These are phyloP conservation scores for Stichopus chloronotus DNA, from an alignment of 35 echinoderm and acorn worm species.

Conservation along the genomic window DNA sequence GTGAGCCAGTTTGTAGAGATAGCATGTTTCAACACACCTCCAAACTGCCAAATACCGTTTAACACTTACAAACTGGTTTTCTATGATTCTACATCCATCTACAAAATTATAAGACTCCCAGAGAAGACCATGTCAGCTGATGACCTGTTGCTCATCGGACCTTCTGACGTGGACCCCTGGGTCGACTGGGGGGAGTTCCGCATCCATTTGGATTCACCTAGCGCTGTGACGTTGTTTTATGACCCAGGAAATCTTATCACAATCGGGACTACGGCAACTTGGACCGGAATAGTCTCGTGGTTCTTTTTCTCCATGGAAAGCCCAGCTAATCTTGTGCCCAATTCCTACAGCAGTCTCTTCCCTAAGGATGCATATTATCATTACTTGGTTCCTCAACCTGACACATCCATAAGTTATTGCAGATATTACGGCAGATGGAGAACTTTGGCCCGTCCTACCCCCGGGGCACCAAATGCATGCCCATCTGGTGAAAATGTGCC, in stretches of 20 bases:
- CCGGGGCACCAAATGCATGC: background rate
- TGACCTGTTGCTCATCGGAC: constrained; percentile 25
- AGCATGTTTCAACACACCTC: background rate
- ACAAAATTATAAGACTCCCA: constrained; percentile 18
- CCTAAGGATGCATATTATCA: background rate
- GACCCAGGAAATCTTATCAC: background rate
- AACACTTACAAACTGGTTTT: constrained; percentile 29
- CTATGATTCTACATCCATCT: background rate
- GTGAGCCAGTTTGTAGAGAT: constrained; percentile 36
- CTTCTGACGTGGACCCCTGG: background rate
- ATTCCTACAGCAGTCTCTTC: background rate
- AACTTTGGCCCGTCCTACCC: background rate
- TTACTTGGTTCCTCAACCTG: constrained; percentile 6
- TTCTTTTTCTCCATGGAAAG: constrained; percentile 9
- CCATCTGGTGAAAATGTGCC: background rate
- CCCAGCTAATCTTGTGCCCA: background rate
- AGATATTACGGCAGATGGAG: background rate
- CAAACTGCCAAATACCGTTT: background rate
- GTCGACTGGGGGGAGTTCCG: constrained; percentile 26
- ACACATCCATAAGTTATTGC: constrained; percentile 1
- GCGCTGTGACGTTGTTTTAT: background rate
- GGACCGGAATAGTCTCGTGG: background rate
- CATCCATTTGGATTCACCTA: constrained; percentile 42
- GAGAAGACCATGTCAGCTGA: background rate
- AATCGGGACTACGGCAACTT: background rate